Base-by-base conservation (phyloP, 2,797 vertebrate genomes). In the Muscicapa striata region DNA sequence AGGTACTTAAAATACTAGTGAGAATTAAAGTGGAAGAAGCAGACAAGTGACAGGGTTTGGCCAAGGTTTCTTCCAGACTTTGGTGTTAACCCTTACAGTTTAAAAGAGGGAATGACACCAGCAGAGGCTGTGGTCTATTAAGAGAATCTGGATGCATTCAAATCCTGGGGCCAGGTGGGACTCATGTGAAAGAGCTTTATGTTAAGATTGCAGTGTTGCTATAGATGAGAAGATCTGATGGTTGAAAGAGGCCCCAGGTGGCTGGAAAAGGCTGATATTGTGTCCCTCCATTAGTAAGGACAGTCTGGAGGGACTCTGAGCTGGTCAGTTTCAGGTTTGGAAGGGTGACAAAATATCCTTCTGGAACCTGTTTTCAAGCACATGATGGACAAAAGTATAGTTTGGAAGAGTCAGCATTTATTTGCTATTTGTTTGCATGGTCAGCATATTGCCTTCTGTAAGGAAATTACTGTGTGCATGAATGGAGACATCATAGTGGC, bases 31-130 rank as follows among this genome's bases (percentile, higher is more conserved):
- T 22, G 11, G 24, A 58, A 58, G 32, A 73, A 13, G 52, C n/a
- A 51, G 38, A 58, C 21, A 32, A 19, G 8, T 17, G 46, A 40
- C 3, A 40, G 17, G 30, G 16, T 34, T 79, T 63, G 76, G 10
- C 45, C 70, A 77, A 80, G n/a, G 7, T 78, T 84, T 7, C 20
- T 94, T 84, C 18, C 7, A 9, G 29, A 27, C 11, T 26, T 45
- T 3, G 0, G 7, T 38, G 22, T 7, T 6, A 32, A 29, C 5
- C 7, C 1, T 1, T 36, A 36, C 2, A 23, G 9, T 59, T 74
- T 51, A 43, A 48, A 74, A 45, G 19, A 52, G 14, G 12, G 7
- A 51, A 30, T 1, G 4, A 19, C 16, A 48, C 30, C 4, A 85
- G 17, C 21, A 32, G n/a, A 41, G 6, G 4, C 7, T 83, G 27